A percentile compares a stretch with the other conserved stretches of the same genome.
phyloP scores from a whole-genome alignment of 2,888 invertebrate genomes.

The Phymatocera aterrima region DNA sequence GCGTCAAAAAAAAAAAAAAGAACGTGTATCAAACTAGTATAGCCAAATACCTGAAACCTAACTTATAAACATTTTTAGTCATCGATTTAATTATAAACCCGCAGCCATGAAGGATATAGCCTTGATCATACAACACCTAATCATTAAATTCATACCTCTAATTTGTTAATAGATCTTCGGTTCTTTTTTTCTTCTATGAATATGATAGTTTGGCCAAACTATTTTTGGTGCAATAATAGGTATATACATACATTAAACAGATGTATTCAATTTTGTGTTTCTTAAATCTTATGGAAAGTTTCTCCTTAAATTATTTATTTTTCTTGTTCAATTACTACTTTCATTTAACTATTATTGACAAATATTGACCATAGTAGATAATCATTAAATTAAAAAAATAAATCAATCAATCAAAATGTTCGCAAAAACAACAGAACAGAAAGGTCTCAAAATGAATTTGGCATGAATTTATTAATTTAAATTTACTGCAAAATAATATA shows the following conservation, averaged over 20 bases:
- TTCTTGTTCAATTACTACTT: too few relatives aligned
- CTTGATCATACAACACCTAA: neutral
- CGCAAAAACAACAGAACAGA: too few relatives aligned
- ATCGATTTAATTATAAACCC: slow-evolving; percentile 1
- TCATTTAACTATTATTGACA: too few relatives aligned
- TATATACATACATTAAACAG: too few relatives aligned
- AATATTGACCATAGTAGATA: too few relatives aligned
- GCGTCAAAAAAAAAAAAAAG: slow-evolving; percentile 53
- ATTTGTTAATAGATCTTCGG: neutral
- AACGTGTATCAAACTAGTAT: slow-evolving; percentile 47
- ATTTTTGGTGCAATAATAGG: slow-evolving; percentile 25
- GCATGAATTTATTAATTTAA: too few relatives aligned
- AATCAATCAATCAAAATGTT: too few relatives aligned
- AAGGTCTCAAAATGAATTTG: too few relatives aligned
- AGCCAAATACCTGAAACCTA: slow-evolving; percentile 41
- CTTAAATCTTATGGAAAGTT: neutral
- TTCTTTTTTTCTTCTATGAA: neutral
- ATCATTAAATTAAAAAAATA: too few relatives aligned
- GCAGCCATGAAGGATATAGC: slow-evolving; percentile 3
- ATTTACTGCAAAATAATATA: too few relatives aligned
- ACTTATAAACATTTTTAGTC: slow-evolving; percentile 30
- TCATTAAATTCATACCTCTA: neutral
- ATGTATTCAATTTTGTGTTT: neutral
- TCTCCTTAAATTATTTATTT: neutral
- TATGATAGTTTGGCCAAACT: slow-evolving; percentile 13